Percentiles rank a stretch among this genome's conserved stretches.
Conservation (phyloP, 1,140 invertebrate genomes). For the Bombus picipes region DNA sequence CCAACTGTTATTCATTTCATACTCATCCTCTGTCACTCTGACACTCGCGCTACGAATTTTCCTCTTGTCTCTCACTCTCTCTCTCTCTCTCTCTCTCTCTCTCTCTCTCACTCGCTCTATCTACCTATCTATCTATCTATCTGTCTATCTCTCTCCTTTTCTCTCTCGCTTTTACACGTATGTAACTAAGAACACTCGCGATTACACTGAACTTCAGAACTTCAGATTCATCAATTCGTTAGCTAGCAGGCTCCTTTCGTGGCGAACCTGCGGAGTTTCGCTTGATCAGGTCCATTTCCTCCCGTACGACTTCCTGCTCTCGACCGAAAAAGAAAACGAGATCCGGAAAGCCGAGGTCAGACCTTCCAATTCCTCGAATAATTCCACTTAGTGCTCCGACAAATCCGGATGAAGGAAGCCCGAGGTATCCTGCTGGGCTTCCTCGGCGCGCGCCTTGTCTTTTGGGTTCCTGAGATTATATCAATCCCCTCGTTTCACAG, state of each 20-base stretch:
- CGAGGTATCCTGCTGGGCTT: slow-evolving; percentile 9
- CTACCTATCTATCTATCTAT: background rate
- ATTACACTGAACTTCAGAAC: slow-evolving; percentile 56
- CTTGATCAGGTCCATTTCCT: slow-evolving; percentile 5
- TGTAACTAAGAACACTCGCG: slow-evolving; percentile 48
- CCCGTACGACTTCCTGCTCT: slow-evolving; percentile 3
- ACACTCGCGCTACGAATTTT: background rate
- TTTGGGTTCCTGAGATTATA: slow-evolving; percentile 69
- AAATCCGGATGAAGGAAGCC: slow-evolving; percentile 53
- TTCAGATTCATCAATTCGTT: slow-evolving; percentile 41
- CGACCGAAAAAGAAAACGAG: slow-evolving; percentile 23
- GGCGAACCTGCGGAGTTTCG: background rate
- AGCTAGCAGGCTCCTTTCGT: slow-evolving; percentile 20
- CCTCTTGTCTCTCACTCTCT: background rate
- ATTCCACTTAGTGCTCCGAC: slow-evolving; percentile 72
- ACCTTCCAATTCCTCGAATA: slow-evolving; percentile 76
- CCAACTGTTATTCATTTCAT: too few relatives aligned
- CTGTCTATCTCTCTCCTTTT: background rate
- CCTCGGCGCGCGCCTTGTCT: slow-evolving; percentile 38
- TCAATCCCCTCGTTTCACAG: slow-evolving; percentile 69
- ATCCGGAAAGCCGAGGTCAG: slow-evolving; percentile 51
- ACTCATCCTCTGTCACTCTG: background rate
- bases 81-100: background rate
- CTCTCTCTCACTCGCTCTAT: background rate
- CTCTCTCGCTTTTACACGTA: background rate